phyloP scores from a whole-genome alignment of 2,113 vertebrate genomes.

The Oenanthe oenanthe region DNA sequence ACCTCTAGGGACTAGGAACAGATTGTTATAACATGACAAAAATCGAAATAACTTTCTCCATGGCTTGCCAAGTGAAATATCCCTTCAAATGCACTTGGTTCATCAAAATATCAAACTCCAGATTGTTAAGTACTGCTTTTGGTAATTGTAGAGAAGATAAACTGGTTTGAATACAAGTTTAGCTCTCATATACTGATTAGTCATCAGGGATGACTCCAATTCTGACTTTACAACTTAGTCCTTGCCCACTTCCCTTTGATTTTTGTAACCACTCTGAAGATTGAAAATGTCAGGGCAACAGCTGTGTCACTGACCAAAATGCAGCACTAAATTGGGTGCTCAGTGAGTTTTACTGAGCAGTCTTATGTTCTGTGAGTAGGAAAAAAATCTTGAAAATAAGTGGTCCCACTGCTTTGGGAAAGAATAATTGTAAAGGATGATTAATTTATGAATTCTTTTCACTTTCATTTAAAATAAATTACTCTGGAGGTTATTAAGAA shows the following conservation, averaged over 20 bases:
- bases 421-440: not conserved
- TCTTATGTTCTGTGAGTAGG: not conserved
- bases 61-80: not conserved
- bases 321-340: not conserved
- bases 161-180: not conserved
- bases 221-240: not conserved
- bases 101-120: not conserved
- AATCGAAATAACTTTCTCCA: not conserved
- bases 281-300: not conserved
- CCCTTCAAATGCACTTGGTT: not conserved
- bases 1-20: not conserved
- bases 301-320: not conserved
- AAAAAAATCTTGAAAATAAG: not conserved
- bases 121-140: not conserved
- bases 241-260: not conserved
- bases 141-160: not conserved
- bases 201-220: not conserved
- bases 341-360: not conserved
- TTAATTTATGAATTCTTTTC: conserved; percentile 15
- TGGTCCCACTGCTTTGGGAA: not conserved
- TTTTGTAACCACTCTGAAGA: not conserved
- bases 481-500: not conserved
- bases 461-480: conserved; percentile 17
- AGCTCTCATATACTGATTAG: not conserved
- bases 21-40: not conserved